These are phyloP conservation scores for Phylloscopus trochiloides DNA, from an alignment of 2,113 vertebrate genomes.

Conservation along the genomic window DNA sequence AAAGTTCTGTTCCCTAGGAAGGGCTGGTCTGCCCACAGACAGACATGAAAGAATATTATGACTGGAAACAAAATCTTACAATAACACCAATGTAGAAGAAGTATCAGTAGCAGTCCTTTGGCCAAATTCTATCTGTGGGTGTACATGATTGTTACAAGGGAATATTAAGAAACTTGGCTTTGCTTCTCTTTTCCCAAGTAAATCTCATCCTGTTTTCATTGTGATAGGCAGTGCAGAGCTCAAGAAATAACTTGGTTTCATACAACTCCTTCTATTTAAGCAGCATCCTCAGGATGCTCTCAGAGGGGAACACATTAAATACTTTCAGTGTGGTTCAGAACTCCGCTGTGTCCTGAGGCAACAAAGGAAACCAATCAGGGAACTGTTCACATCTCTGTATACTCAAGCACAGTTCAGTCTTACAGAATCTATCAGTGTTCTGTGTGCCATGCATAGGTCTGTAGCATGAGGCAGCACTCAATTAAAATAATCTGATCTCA, in stretches of 20 bases:
- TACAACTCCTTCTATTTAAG: neutral
- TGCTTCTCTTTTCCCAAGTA: neutral
- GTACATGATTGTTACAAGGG: neutral
- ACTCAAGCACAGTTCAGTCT: neutral
- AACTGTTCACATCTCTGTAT: neutral
- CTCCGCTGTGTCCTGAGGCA: neutral
- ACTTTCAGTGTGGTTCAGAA: neutral
- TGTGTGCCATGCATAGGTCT: neutral
- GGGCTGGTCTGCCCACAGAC: neutral
- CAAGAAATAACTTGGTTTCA: neutral
- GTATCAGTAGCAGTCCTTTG: neutral
- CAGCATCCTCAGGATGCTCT: conserved; percentile 2
- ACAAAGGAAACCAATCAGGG: neutral
- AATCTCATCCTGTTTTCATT: neutral
- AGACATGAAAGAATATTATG: neutral
- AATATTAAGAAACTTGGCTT: neutral
- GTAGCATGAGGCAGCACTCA: neutral
- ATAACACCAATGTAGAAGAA: neutral
- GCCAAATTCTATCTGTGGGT: neutral
- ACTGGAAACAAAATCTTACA: neutral
- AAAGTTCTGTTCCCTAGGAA: neutral
- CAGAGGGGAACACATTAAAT: neutral
- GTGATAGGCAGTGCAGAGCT: neutral
- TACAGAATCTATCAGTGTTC: neutral
- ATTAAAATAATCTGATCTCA: neutral